Base-by-base conservation (phyloP, 2,797 vertebrate genomes). In the Pangasius sanitwongsei region DNA sequence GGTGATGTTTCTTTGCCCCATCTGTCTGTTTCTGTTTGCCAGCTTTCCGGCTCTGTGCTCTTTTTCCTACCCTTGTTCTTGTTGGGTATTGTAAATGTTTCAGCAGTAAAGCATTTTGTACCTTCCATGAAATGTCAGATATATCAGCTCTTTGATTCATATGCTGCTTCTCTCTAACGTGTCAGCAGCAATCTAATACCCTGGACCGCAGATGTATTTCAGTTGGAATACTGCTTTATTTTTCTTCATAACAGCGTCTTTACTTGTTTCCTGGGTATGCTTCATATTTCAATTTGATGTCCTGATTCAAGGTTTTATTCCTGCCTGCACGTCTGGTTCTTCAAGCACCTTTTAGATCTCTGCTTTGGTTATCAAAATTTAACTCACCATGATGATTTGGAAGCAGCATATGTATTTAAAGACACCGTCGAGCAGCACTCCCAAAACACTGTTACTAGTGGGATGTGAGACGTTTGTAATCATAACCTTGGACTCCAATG, bases 1-100 rank as follows among this genome's bases (percentile, higher is more conserved):
- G 90, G 78, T 92, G 88, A 87, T 88, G 88, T 89, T 91, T 83
- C 82, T 88, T 88, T 88, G 74, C 69, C 88, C 89, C 80, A 63
- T 81, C 87, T 85, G 34, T 70, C 81, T 78, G 85, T 57, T 85
- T 82, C 48, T 88, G 89, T 91, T 91, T 91, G 85, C 91, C 88
- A 89, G 87, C 75, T 88, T 91, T 88, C 59, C 75, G 50, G 85
- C 83, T 65, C 53, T 75, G n/a, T 86, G 90, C 89, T 80, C 63
- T 86, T 89, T 86, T 87, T 86, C 89, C 81, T 70, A 84, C 81
- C 83, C 80, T 83, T 37, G 57, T 67, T 61, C 77, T 87, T 78
- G 72, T 84, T 67, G 82, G 81, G 8, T 86, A 75, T 72, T 86
- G 87, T 85, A 72, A 72, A 85, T 25, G 65, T 89, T 89, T 82